Percentiles rank a stretch among this genome's conserved stretches.
These are phyloP conservation scores for Montipora cactus DNA, from an alignment of 64 coral and sea anemone genomes.

Conservation along the genomic window DNA sequence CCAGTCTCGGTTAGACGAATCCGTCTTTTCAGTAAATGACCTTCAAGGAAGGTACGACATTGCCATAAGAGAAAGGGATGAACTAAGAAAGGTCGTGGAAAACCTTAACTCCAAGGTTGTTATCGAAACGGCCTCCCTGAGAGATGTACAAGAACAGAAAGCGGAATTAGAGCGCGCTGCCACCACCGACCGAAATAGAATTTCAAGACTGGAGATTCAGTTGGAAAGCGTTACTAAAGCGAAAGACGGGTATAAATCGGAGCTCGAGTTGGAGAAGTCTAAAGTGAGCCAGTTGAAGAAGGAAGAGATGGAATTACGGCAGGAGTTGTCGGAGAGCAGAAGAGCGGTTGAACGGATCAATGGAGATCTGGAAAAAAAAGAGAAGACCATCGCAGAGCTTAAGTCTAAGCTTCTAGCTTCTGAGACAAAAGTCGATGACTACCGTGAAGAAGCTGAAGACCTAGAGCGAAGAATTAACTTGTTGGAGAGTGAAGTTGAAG, in stretches of 20 bases:
- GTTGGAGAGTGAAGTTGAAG: constrained; percentile 77
- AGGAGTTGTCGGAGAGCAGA: constrained; percentile 74
- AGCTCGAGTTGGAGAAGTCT: constrained; percentile 69
- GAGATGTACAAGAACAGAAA: constrained; percentile 51
- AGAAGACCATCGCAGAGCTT: constrained; percentile 87
- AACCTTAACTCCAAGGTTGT: constrained; percentile 64
- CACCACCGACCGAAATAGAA: constrained; percentile 60
- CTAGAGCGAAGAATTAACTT: constrained; percentile 59
- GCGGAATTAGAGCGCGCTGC: constrained; percentile 45
- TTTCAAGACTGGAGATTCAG: constrained; percentile 77
- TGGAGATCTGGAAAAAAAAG: constrained; percentile 78
- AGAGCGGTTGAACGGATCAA: constrained; percentile 67
- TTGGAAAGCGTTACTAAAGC: constrained; percentile 59
- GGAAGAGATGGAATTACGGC: constrained; percentile 72
- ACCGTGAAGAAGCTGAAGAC: constrained; percentile 60
- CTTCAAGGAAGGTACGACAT: constrained; percentile 74
- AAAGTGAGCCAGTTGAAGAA: constrained; percentile 66
- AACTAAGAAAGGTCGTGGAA: constrained; percentile 81
- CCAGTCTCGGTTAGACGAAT: constrained; percentile 60
- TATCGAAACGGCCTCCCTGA: constrained; percentile 51
- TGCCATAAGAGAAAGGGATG: constrained; percentile 76
- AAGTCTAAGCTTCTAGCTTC: constrained; percentile 61
- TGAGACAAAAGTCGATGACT: constrained; percentile 77
- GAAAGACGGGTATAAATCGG: constrained; percentile 79
- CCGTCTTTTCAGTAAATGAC: constrained; percentile 62